Percentiles rank a stretch among this genome's conserved stretches.
Evolutionary conservation across 2,797 vertebrate genomes (phyloP).

Genomic region (Microhierax caerulescens): DNA sequence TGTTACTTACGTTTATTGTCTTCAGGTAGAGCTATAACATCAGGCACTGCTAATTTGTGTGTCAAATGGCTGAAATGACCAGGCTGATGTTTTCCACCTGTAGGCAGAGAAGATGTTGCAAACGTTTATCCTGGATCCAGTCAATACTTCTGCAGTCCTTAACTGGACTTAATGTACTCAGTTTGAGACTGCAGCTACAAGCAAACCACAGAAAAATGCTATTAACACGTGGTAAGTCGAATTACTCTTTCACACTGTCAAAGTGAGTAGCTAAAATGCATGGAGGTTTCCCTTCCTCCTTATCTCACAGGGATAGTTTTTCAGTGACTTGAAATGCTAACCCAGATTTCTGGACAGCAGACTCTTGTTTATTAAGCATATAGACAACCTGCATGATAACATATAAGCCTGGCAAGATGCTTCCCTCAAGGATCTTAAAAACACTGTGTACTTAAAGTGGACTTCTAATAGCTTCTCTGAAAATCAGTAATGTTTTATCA

Average conservation of each 20-base stretch:
- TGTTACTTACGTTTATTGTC: not conserved
- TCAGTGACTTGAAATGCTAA: not conserved
- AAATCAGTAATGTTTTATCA: not conserved
- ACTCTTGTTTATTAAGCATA: not conserved
- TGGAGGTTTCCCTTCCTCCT: not conserved
- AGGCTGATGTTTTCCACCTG: not conserved
- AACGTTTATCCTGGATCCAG: not conserved
- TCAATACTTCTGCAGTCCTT: not conserved
- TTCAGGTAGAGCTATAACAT: not conserved
- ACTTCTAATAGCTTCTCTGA: not conserved
- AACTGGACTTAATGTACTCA: not conserved
- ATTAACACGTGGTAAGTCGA: not conserved
- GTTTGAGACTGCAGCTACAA: not conserved
- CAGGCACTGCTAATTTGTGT: not conserved
- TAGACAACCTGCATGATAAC: not conserved
- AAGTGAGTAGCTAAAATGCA: not conserved
- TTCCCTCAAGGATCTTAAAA: not conserved
- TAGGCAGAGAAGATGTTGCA: not conserved
- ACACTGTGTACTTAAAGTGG: not conserved
- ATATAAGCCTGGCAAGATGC: not conserved
- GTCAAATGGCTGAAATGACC: not conserved
- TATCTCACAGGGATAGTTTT: not conserved
- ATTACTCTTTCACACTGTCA: not conserved
- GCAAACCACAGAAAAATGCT: not conserved
- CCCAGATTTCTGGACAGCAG: not conserved